phyloP scores from a whole-genome alignment of 2,113 vertebrate genomes.

The Danionella cerebrum region DNA sequence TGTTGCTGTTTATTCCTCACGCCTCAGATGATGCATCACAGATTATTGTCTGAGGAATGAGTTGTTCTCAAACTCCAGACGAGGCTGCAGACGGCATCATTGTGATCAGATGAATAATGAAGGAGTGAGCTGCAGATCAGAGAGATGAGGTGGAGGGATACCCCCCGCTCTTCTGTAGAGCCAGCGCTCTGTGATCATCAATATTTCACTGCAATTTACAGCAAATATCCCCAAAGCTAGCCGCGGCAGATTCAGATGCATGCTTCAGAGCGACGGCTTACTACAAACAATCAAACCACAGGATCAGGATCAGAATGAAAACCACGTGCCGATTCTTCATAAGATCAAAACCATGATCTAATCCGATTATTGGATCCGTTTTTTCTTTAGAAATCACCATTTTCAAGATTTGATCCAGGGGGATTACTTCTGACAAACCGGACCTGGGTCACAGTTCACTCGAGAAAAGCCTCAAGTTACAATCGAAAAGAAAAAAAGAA shows the following conservation, averaged over 20 bases:
- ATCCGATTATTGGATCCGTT: too few species aligned
- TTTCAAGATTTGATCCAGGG: too few species aligned
- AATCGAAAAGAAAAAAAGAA: too few species aligned
- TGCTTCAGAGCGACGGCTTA: not conserved
- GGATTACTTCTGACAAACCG: too few species aligned
- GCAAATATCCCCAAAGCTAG: not conserved
- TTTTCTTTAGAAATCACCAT: too few species aligned
- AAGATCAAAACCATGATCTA: too few species aligned
- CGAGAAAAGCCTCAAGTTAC: too few species aligned
- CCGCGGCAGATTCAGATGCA: not conserved
- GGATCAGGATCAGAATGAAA: too few species aligned
- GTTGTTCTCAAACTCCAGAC: not conserved
- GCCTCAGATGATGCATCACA: not conserved
- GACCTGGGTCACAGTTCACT: too few species aligned
- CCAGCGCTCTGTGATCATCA: not conserved
- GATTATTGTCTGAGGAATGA: not conserved
- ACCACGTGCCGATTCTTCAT: too few species aligned
- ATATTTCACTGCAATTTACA: constrained; percentile 8
- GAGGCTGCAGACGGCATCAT: not conserved
- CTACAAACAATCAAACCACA: too few species aligned
- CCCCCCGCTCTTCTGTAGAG: not conserved
- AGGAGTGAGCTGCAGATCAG: not conserved
- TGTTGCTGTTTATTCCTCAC: not conserved
- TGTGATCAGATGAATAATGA: constrained; percentile 9
- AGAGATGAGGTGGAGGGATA: not conserved